Percentiles rank a stretch among this genome's conserved stretches.
Conservation (phyloP, 2,888 invertebrate genomes). For the Melikaiella ostensackeni region DNA sequence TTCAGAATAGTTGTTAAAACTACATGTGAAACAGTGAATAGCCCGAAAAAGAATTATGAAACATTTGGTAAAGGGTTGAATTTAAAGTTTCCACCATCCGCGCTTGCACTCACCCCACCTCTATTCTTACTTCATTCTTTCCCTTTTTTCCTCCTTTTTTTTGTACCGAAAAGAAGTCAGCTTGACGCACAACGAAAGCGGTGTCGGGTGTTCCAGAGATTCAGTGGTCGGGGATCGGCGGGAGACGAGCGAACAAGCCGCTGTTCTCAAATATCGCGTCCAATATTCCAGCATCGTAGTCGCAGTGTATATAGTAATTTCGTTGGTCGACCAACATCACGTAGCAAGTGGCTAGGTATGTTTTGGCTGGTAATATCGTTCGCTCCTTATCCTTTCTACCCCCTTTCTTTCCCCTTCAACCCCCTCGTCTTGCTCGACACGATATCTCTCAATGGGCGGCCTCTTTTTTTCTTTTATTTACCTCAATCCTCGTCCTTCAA, state of each 20-base stretch:
- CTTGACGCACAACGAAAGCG: conserved; percentile 9
- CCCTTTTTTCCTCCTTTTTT: conserved; percentile 3
- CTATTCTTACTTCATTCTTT: neutral
- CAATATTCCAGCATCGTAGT: conserved; percentile 49
- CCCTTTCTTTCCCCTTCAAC: neutral
- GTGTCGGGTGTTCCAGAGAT: neutral
- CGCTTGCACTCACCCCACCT: neutral
- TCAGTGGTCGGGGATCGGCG: neutral
- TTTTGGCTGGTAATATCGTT: conserved; percentile 51
- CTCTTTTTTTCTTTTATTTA: conserved; percentile 5
- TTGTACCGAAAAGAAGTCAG: neutral
- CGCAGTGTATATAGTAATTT: conserved; percentile 55
- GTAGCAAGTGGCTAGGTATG: conserved; percentile 51
- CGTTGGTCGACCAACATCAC: conserved; percentile 53
- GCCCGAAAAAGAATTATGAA: neutral
- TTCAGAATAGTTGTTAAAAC: neutral
- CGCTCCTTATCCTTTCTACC: neutral
- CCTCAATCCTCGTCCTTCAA: neutral
- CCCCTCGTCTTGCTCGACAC: neutral
- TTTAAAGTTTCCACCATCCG: neutral
- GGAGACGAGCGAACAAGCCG: conserved; percentile 1
- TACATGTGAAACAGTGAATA: neutral
- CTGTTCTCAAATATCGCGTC: conserved; percentile 53
- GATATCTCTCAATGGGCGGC: conserved; percentile 35
- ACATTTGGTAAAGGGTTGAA: neutral